Percentiles rank a stretch among this genome's conserved stretches.
Evolutionary conservation across 2,113 vertebrate species (phyloP).

Genomic region (Mugil cephalus): DNA sequence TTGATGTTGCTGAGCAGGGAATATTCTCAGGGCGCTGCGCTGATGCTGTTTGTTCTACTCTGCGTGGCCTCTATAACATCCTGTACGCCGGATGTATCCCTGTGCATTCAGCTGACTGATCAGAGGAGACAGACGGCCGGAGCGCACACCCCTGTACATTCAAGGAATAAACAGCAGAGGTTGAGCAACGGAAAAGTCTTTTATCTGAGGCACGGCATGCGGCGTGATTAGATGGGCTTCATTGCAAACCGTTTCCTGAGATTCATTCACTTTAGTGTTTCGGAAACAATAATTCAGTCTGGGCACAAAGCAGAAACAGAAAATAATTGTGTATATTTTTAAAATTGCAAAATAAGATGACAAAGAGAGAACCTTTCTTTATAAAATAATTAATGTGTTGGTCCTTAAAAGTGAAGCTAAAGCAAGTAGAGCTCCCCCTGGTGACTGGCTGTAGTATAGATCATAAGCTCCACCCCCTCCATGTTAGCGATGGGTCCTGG

Average conservation of each 20-base stretch:
- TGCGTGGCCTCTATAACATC: conserved; percentile 52
- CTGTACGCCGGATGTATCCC: conserved; percentile 45
- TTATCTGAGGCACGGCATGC: conserved; percentile 47
- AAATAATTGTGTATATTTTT: too few species aligned
- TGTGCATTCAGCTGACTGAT: conserved; percentile 60
- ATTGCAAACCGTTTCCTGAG: conserved; percentile 15
- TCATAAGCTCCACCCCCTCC: too few species aligned
- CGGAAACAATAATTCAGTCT: neutral
- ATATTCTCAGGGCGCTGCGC: conserved; percentile 40
- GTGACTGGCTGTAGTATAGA: too few species aligned
- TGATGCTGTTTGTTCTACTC: conserved; percentile 60
- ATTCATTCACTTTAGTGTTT: neutral
- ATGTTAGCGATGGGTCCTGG: too few species aligned
- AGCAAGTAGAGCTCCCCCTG: too few species aligned
- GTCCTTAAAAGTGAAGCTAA: too few species aligned
- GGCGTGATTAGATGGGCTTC: conserved; percentile 28
- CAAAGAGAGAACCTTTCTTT: too few species aligned
- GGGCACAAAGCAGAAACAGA: too few species aligned
- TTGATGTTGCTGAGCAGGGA: conserved; percentile 39
- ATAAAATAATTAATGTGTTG: too few species aligned
- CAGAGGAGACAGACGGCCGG: conserved; percentile 55
- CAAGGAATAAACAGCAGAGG: conserved; percentile 48
- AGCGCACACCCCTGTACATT: conserved; percentile 32
- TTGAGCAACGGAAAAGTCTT: conserved; percentile 39
- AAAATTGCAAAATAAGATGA: too few species aligned